Evolutionary conservation across 2,888 invertebrate genomes (phyloP), one percentile per base, ranked within the genome.

Genomic region (Drosophila pegasa): DNA sequence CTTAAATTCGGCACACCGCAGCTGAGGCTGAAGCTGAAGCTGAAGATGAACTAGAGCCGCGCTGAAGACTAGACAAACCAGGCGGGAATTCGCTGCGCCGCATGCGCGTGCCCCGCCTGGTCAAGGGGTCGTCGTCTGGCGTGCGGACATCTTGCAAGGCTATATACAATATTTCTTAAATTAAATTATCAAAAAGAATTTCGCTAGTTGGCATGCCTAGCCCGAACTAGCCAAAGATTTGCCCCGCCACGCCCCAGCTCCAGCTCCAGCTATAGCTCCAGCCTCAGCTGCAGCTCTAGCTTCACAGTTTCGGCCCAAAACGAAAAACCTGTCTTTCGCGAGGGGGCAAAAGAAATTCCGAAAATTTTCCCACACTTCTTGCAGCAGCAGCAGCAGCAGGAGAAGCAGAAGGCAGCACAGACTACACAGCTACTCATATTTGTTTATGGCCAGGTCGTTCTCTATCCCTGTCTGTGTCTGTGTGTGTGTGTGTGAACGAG

Each of bases 171-270:
- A 86, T 83, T 82, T 83, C 78, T 79, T 68, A 84, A 85, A 85
- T 85, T 88, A 85, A 85, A 85, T 88, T 85, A 85, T 85, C 88
- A 88, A 88, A 75, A 87, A 88, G 88, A 88, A 85, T 87, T 85
- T 87, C 87, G 71, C 85, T 80, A 86, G 88, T 82, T 88, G 83
- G 86, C 83, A 79, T 82, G 88, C 88, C 83, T 77, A 69, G 65
- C 71, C 77, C 61, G 61, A 41, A 63, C 70, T 29, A 57, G 78
- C 57, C 16, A 63, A 54, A 77, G 59, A 70, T 40, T 67, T 61
- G 70, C 62, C 66, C 66, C 55, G 63, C 65, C 76, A 74, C 78
- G 67, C 68, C 78, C 69, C 69, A 75, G 27, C 61, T 35, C 25
- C 31, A 45, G 33, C 59, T 51, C 31, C 38, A 63, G 50, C 62